A percentile compares a stretch with the other conserved stretches of the same genome.
Evolutionary conservation across 2,113 vertebrate genomes (phyloP).

Genomic region (Psophia crepitans): DNA sequence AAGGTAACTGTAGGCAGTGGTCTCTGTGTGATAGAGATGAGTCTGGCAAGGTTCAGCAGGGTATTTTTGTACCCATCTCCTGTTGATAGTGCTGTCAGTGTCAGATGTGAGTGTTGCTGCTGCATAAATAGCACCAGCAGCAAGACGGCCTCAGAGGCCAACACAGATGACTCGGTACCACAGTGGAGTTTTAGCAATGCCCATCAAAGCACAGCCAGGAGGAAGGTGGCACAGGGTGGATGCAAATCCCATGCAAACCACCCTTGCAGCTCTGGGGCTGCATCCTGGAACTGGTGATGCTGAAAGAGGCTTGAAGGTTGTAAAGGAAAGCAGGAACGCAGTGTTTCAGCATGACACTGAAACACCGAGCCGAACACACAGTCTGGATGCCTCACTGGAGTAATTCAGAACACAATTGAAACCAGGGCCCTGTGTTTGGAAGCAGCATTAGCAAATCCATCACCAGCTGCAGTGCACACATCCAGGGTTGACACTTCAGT

Average conservation of each 20-base stretch:
- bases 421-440: neutral
- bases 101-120: neutral
- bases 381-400: neutral
- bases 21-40: neutral
- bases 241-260: neutral
- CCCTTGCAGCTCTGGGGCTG: neutral
- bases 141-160: neutral
- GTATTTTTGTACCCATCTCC: neutral
- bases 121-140: fast-evolving
- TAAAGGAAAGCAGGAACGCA: neutral
- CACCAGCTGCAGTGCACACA: neutral
- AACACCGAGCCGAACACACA: neutral
- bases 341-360: neutral
- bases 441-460: neutral
- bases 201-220: neutral
- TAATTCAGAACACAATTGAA: neutral
- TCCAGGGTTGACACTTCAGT: neutral
- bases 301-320: neutral
- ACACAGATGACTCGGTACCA: neutral
- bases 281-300: neutral
- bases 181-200: neutral
- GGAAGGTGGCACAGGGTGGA: fast-evolving
- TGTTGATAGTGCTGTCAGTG: neutral
- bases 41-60: neutral
- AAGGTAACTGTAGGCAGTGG: neutral